Evolutionary conservation across 2,888 invertebrate species (phyloP), one percentile per base, ranked within the genome.

Genomic region (Macroteleia sp.): DNA sequence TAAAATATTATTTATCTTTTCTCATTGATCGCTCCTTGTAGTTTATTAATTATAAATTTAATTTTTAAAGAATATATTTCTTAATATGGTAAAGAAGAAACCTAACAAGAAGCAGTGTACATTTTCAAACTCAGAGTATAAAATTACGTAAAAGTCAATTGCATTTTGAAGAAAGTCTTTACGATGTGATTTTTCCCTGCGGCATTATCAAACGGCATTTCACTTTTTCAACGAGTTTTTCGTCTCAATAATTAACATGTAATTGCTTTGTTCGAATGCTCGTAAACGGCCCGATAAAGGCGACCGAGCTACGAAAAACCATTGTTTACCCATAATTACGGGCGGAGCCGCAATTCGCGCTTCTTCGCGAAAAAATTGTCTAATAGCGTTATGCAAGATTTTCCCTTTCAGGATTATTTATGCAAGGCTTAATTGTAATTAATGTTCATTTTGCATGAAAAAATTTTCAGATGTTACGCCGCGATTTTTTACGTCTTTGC

Each of bases 151-250:
- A 54, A 54, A 34, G 25, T 19, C 34, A 22, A 34, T 52, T 14
- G 36, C 25, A 9, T 39, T 54, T 54, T 54, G 25, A 54, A 54
- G 54, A 54, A 54, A 54, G 54, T 54, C 12, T 39, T 36, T 39
- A 25, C 25, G 39, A 54, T 25, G 16, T 39, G 39, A 54, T 54
- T 54, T 54, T 54, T 25, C 54, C 6, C 22, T n/a, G 25, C 36
- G 16, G 39, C 39, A 6, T 54, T 54, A 54, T 54, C 36, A 36
- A 54, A 36, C 20, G 39, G 39, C 54, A 39, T 54, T 54, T 54
- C 54, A 36, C 36, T 54, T 39, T 54, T 36, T 54, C 54, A 25
- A 36, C 16, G 2, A n/a, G 39, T 54, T 54, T 54, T 52, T 54
- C 42, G n/a, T 42, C 28, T 20, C 34, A 34, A 52, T 10, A 22